Conservation (phyloP, 2,888 invertebrate species). For the Cerastis rubricosa region DNA sequence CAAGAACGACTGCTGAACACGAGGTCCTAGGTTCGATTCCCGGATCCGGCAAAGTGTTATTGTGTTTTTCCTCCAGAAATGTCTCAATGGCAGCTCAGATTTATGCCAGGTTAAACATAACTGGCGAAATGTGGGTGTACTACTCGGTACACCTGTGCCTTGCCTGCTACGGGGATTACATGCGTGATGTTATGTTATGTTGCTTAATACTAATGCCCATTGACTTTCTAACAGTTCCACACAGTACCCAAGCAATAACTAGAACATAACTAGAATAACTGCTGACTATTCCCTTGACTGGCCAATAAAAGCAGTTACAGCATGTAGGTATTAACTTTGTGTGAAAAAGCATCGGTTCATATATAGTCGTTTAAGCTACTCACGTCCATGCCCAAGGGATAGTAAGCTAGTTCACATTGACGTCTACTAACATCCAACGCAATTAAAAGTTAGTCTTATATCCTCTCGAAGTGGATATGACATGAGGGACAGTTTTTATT, state of each 20-base stretch:
- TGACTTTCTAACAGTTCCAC: neutral
- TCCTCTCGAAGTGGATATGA: conserved; percentile 55
- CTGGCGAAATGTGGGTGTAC: too few relatives aligned
- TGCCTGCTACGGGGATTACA: too few relatives aligned
- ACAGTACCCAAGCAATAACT: neutral
- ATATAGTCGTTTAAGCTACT: conserved; percentile 43
- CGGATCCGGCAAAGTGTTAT: too few relatives aligned
- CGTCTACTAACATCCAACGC: conserved; percentile 55
- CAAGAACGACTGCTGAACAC: too few relatives aligned
- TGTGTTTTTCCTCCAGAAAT: too few relatives aligned
- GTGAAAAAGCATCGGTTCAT: conserved; percentile 34
- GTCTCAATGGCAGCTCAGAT: too few relatives aligned
- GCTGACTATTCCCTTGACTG: conserved; percentile 38
- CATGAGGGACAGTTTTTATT: conserved; percentile 51
- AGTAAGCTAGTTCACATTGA: conserved; percentile 58
- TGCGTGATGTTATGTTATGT: too few relatives aligned
- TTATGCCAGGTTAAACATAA: too few relatives aligned
- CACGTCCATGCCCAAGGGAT: conserved; percentile 49
- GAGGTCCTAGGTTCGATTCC: too few relatives aligned
- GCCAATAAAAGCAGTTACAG: conserved; percentile 39
- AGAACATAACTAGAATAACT: conserved; percentile 22
- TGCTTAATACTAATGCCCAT: neutral
- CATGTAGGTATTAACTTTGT: conserved; percentile 38
- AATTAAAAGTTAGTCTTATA: conserved; percentile 71
- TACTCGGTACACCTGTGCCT: too few relatives aligned